Conservation (phyloP, 2,797 vertebrate genomes). For the Chelidonichthys spinosus region DNA sequence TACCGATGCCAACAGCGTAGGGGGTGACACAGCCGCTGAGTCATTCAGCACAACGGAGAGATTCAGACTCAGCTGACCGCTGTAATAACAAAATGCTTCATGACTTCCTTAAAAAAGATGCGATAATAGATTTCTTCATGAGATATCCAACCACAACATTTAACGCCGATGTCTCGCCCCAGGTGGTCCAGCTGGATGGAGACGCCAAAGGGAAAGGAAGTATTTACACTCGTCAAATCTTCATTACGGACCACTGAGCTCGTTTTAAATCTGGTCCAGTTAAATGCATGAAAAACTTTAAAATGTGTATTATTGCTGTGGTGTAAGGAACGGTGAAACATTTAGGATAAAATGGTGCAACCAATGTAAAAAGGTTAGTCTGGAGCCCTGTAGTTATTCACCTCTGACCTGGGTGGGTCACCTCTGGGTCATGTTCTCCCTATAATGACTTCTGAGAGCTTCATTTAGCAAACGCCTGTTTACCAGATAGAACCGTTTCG, state of each 20-base stretch:
- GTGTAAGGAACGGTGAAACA: no score
- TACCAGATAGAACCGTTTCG: not conserved
- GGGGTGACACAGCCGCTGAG: slow-evolving; percentile 17
- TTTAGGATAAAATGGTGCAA: no score
- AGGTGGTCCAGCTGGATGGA: not conserved
- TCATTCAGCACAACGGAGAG: not conserved
- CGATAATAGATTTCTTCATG: not conserved
- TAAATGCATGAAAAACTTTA: no score
- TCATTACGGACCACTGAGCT: slow-evolving; percentile 3
- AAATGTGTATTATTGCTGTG: no score
- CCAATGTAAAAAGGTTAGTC: no score
- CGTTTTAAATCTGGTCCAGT: slow-evolving; percentile 1
- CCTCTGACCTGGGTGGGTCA: slow-evolving; percentile 40
- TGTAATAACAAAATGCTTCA: slow-evolving; percentile 9
- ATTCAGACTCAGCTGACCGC: not conserved
- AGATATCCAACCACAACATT: not conserved
- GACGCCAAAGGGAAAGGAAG: slow-evolving; percentile 5
- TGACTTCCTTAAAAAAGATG: not conserved
- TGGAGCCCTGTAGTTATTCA: slow-evolving; percentile 25
- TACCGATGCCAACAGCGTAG: slow-evolving; percentile 13
- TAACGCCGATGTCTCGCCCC: not conserved
- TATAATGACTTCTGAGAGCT: slow-evolving; percentile 32
- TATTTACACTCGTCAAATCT: slow-evolving; percentile 3
- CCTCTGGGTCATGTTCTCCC: slow-evolving; percentile 59
- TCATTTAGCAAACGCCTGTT: not conserved